Conservation (phyloP, 2,113 vertebrate genomes). For the Euleptes europaea region DNA sequence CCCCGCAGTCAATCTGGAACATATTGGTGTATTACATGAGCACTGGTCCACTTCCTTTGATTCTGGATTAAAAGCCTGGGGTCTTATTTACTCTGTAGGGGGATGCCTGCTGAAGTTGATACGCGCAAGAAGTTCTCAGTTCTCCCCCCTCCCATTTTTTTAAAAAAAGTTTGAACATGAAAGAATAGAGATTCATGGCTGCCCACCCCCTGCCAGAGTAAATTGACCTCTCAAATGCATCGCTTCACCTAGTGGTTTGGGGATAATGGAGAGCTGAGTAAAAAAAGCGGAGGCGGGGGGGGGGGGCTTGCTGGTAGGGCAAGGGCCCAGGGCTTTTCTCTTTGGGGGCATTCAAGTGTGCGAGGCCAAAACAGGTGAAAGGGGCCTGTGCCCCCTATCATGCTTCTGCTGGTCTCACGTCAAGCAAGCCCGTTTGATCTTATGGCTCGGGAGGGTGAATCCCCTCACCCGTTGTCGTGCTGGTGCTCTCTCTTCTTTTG, state of each 20-base stretch:
- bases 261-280: slow-evolving; percentile 48
- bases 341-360: slow-evolving; percentile 43
- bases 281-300: slow-evolving; percentile 12
- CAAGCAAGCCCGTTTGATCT: slow-evolving; percentile 17
- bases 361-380: slow-evolving; percentile 53
- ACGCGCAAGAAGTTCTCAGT: slow-evolving; percentile 71
- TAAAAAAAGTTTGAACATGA: slow-evolving; percentile 59
- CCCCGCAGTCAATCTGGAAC: background rate
- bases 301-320: slow-evolving; percentile 8
- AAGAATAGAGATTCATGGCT: slow-evolving; percentile 78
- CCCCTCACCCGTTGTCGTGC: background rate
- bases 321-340: slow-evolving; percentile 29
- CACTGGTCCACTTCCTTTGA: slow-evolving; percentile 42
- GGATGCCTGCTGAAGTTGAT: slow-evolving; percentile 75
- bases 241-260: slow-evolving; percentile 73
- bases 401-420: background rate
- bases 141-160: slow-evolving; percentile 58
- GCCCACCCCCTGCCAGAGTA: slow-evolving; percentile 64
- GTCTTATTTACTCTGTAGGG: slow-evolving; percentile 73
- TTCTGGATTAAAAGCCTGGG: slow-evolving; percentile 73
- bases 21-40: background rate
- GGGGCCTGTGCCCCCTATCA: background rate
- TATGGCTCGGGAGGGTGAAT: slow-evolving; percentile 8
- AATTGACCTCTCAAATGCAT: slow-evolving; percentile 74
- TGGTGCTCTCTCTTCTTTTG: background rate